Conservation (phyloP, 2,888 invertebrate genomes). For the Xanthostigma xanthostigma region DNA sequence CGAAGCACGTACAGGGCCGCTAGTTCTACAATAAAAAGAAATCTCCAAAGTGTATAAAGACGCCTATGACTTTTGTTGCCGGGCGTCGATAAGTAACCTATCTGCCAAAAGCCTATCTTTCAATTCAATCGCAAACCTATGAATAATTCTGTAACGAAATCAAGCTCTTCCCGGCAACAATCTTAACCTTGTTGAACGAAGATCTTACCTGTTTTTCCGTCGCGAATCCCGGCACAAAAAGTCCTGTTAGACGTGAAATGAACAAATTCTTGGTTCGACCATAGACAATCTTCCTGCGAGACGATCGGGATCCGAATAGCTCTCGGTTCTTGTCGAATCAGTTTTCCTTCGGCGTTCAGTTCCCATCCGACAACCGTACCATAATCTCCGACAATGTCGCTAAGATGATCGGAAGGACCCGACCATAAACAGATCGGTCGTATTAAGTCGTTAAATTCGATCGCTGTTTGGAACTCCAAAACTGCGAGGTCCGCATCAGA, state of each 20-base stretch:
- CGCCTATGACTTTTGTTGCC: too few relatives aligned
- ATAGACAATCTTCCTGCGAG: conserved; percentile 1
- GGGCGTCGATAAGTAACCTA: too few relatives aligned
- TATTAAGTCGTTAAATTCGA: conserved; percentile 2
- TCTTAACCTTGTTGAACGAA: too few relatives aligned
- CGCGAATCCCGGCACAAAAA: conserved; percentile 12
- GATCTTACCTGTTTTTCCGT: too few relatives aligned
- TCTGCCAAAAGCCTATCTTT: too few relatives aligned
- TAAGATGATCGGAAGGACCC: background rate
- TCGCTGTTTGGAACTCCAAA: background rate
- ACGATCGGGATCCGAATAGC: conserved; percentile 1
- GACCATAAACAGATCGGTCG: conserved; percentile 1
- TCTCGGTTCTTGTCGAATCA: background rate
- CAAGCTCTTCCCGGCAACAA: too few relatives aligned
- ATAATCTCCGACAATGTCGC: too few relatives aligned
- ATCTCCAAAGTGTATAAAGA: too few relatives aligned
- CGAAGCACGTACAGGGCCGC: too few relatives aligned
- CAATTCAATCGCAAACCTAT: too few relatives aligned
- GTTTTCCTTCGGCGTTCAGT: background rate
- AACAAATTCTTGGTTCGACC: background rate
- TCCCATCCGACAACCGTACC: conserved; percentile 3
- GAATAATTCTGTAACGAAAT: too few relatives aligned
- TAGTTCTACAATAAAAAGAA: too few relatives aligned
- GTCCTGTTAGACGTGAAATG: conserved; percentile 5
- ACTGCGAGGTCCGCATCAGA: conserved; percentile 2